Conservation (phyloP, 2,797 vertebrate species). For the Myotis daubentonii region DNA sequence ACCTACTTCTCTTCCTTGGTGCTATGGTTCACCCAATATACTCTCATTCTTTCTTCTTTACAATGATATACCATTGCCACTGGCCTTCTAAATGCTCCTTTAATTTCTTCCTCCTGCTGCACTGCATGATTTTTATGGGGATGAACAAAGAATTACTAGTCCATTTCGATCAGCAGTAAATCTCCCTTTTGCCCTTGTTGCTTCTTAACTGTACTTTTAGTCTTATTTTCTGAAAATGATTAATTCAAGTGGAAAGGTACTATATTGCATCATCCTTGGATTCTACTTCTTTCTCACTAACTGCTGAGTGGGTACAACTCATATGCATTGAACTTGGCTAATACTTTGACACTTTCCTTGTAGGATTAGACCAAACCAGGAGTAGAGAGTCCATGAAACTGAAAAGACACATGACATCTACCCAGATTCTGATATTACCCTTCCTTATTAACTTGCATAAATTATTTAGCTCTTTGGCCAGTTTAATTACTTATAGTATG, state of each 20-base stretch:
- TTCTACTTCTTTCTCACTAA: conserved; percentile 76
- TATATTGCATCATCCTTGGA: conserved; percentile 55
- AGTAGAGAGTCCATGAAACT: not conserved
- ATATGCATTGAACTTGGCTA: not conserved
- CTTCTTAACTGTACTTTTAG: conserved; percentile 75
- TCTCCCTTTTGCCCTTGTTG: conserved; percentile 85
- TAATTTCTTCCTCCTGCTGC: conserved; percentile 82
- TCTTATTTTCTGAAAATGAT: conserved; percentile 83
- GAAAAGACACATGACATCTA: not conserved
- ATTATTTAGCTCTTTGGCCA: not conserved
- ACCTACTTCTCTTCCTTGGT: conserved; percentile 53
- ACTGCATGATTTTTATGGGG: conserved; percentile 84
- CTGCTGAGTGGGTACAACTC: conserved; percentile 54
- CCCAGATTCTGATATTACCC: not conserved
- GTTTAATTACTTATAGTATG: not conserved
- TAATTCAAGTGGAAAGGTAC: conserved; percentile 75
- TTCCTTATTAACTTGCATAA: not conserved
- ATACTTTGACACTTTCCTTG: not conserved
- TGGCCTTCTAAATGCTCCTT: conserved; percentile 85
- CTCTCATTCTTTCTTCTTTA: conserved; percentile 78
- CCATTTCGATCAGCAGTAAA: conserved; percentile 85
- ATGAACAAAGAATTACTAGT: conserved; percentile 84
- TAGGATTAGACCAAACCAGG: not conserved
- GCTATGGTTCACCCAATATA: conserved; percentile 69
- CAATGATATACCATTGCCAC: conserved; percentile 75